Evolutionary conservation across 2,797 vertebrate genomes (phyloP), one percentile per base, ranked within the genome.

Genomic region (Poecilia wingei): DNA sequence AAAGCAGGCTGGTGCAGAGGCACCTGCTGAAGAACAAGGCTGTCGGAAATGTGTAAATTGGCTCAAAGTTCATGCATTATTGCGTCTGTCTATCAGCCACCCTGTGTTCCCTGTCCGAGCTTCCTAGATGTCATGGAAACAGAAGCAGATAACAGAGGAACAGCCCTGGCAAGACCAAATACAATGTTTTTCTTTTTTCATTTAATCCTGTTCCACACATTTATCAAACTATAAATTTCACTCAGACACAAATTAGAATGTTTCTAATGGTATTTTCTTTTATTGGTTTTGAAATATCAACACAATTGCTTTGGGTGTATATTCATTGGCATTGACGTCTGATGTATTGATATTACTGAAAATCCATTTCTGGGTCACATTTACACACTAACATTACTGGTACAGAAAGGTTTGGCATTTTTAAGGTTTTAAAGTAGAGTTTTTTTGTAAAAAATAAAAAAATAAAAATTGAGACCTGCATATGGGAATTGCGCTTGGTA

Each of bases 261-360:
- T 82, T 90, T 89, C 46, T 77, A 25, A 81, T 85, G 64, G 86
- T 31, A 31, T 87, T 92, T 92, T 93, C 91, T 91, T 59, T 57
- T 4, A 91, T 91, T 91, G 79, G 86, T 91, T 80, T 74, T 87
- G 80, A 71, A 80, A 87, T 78, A 89, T 89, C 83, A 85, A 74
- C 77, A 85, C 75, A 73, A 77, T 69, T 74, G 82, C 76, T 82
- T 59, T 86, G 73, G 76, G 18, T 86, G 84, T 76, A 90, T 78
- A 90, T 87, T 80, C 76, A 84, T 82, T 77, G 76, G 85, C 85
- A 86, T 79, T 82, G 76, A 83, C 79, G 71, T 47, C 31, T 74
- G 77, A 78, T 49, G 66, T 71, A 81, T 45, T 77, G 76, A 87
- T 41, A 76, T 72, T 78, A 77, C 82, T 57, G 51, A 80, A 74